phyloP scores from a whole-genome alignment of 2,888 invertebrate species.

The Hydraecia micacea region DNA sequence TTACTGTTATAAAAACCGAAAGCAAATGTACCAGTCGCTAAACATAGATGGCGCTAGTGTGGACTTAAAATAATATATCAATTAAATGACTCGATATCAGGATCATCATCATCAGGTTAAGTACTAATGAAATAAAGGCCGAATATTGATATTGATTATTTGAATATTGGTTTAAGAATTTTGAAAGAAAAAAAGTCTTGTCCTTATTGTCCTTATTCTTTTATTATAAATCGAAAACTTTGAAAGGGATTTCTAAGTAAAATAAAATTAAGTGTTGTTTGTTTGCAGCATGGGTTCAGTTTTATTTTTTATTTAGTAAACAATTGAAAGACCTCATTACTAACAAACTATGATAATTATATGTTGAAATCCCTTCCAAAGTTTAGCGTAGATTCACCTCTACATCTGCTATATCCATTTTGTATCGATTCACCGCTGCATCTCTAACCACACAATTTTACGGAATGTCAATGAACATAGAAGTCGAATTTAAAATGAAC shows the following conservation, averaged over 20 bases:
- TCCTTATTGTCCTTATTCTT: not conserved
- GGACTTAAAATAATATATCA: not conserved
- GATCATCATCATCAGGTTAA: not conserved
- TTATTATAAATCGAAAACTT: not conserved
- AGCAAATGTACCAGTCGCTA: not conserved
- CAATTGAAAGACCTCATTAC: not conserved
- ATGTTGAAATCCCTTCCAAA: not conserved
- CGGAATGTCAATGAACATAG: not conserved
- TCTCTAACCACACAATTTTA: not conserved
- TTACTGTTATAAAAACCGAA: no score
- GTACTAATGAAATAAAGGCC: not conserved
- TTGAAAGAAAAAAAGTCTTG: not conserved
- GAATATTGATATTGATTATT: not conserved
- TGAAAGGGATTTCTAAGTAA: not conserved
- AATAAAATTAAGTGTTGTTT: not conserved
- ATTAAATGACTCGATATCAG: not conserved
- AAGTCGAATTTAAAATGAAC: not conserved
- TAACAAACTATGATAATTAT: not conserved
- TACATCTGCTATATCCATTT: not conserved
- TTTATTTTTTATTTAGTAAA: not conserved
- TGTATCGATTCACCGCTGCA: not conserved
- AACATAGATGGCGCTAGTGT: constrained; percentile 38
- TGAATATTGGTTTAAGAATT: not conserved
- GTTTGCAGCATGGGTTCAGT: not conserved
- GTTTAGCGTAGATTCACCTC: not conserved